Base-by-base conservation (phyloP, 2,888 invertebrate genomes). In the Petrophora chlorosata region DNA sequence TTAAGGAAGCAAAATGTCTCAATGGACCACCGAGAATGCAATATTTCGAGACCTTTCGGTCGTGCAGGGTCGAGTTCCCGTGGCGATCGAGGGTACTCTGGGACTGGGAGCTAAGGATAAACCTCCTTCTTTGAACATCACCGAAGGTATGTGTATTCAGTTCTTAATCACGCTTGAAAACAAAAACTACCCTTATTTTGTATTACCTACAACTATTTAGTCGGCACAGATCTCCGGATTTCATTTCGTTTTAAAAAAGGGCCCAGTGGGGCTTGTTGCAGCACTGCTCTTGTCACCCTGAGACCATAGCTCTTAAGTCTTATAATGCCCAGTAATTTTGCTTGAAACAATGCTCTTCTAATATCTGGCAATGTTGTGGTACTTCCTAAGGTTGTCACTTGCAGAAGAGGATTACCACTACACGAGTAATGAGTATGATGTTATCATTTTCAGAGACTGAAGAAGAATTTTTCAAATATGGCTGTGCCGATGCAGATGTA, bases 31-130 rank as follows among this genome's bases (percentile, higher is more conserved):
- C 29, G 53, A 75, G 17, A 63, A 67, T 1, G 72, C 72, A 1
- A 78, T 84, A 23, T 56, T 75, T 58, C 65, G 67, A 2, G 84
- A 85, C 30, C 56, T 85, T 10, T 73, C 76, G 0, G 53, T 70
- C 19, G 82, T 78, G 0, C 85, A 85, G 44, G 81, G 62, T n/a
- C 58, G 54, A 2, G 73, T 83, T 3, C 82, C 83, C 0, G 73
- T 56, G 9, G 65, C 64, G 7, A 54, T 71, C 0, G 61, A 62
- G 0, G 53, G 58, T 3, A 56, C 64, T 0, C 49, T 76, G 3
- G 46, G 52, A 7, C 49, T 76, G 3, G 46, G 52, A 7, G 56
- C 61, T 1, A 53, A 63, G 7, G 69, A 65, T 0, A 68, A 62
- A 22, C 81, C 81, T 0, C 75, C 79, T 0, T 30, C 54, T 2